phyloP scores from a whole-genome alignment of 53 echinoderm and acorn worm genomes.

The Holothuria scabra region DNA sequence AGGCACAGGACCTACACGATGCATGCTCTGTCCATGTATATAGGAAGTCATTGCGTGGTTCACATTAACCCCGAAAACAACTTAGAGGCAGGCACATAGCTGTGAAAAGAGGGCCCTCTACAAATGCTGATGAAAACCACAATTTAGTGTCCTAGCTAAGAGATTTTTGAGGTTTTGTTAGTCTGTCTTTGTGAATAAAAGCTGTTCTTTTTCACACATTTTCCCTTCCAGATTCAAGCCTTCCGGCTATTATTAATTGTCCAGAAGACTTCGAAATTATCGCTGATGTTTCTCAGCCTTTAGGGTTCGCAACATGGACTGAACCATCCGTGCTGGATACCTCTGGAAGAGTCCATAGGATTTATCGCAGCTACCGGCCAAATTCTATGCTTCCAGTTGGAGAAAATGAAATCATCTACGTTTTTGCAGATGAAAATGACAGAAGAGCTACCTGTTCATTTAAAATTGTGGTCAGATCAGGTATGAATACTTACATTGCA shows the following conservation, averaged over 20 bases:
- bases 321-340: slow-evolving; percentile 1
- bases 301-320: slow-evolving; percentile 26
- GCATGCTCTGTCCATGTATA: too few relatives aligned
- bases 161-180: too few relatives aligned
- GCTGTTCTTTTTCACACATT: too few relatives aligned
- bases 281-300: slow-evolving; percentile 20
- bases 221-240: too few relatives aligned
- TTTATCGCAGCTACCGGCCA: slow-evolving; percentile 20
- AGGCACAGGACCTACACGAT: too few relatives aligned
- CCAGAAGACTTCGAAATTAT: slow-evolving; percentile 26
- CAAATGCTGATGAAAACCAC: too few relatives aligned
- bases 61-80: too few relatives aligned
- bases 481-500: neutral
- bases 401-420: slow-evolving; percentile 45
- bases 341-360: neutral
- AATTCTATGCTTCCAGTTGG: slow-evolving; percentile 37
- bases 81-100: too few relatives aligned
- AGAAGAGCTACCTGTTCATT: slow-evolving; percentile 22
- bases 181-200: too few relatives aligned
- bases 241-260: neutral
- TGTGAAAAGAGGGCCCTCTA: too few relatives aligned
- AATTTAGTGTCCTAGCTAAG: too few relatives aligned
- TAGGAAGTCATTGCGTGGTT: too few relatives aligned
- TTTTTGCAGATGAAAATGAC: slow-evolving; percentile 25
- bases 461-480: slow-evolving; percentile 19